Evolutionary conservation across 2,797 vertebrate species (phyloP).

Genomic region (Meriones psammophilus): DNA sequence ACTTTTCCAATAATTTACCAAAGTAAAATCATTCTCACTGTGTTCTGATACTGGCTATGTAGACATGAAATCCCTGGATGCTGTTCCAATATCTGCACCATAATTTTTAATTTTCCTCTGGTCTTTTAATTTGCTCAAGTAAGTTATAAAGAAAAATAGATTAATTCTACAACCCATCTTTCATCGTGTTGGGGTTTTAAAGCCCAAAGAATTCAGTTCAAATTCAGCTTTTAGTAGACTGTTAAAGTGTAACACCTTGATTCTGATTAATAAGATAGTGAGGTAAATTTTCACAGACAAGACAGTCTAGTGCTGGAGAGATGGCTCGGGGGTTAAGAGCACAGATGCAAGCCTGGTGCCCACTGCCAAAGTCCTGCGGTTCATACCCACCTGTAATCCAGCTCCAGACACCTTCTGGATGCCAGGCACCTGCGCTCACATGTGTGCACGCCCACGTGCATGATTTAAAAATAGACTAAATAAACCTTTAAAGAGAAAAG

Average conservation of each 20-base stretch:
- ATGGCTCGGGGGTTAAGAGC: not conserved
- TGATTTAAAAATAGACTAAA: not conserved
- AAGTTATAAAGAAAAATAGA: conserved; percentile 18
- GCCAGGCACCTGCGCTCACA: not conserved
- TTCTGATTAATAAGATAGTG: not conserved
- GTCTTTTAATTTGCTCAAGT: not conserved
- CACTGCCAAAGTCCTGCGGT: not conserved
- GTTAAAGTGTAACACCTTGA: not conserved
- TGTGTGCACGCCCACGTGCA: not conserved
- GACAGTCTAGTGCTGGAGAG: not conserved
- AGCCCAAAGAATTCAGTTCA: not conserved
- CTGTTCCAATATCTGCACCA: not conserved
- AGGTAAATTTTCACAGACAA: not conserved
- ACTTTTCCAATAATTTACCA: conserved; percentile 34
- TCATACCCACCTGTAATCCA: not conserved
- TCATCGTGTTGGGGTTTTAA: not conserved
- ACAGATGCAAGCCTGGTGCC: not conserved
- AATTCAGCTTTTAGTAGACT: conserved; percentile 27
- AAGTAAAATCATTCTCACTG: not conserved
- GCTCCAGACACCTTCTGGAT: not conserved
- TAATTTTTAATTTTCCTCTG: conserved; percentile 34
- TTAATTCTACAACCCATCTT: not conserved
- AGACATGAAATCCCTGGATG: not conserved
- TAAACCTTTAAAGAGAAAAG: not conserved
- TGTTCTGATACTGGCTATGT: not conserved